A percentile compares a stretch with the other conserved stretches of the same genome.
Evolutionary conservation across 2,888 invertebrate species (phyloP).

Genomic region (Chelonus formosanus): DNA sequence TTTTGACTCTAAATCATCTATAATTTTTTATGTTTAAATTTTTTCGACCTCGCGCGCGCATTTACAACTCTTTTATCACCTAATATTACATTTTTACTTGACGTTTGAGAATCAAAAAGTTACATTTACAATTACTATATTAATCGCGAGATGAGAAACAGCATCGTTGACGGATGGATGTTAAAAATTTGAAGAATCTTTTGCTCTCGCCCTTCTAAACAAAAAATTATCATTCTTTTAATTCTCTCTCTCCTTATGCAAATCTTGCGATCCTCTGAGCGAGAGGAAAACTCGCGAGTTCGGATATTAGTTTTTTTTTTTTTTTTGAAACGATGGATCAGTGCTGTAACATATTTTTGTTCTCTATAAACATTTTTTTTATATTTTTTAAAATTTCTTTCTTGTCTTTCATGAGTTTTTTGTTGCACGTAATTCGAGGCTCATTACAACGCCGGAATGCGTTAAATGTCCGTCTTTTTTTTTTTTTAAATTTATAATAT

Average conservation of each 20-base stretch:
- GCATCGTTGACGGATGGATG: constrained; percentile 37
- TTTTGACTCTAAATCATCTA: neutral
- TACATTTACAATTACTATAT: constrained; percentile 25
- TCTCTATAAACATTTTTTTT: constrained; percentile 16
- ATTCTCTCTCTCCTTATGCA: constrained; percentile 25
- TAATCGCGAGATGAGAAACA: constrained; percentile 28
- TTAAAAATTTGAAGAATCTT: constrained; percentile 38
- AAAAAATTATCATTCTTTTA: constrained; percentile 26
- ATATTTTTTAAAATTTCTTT: neutral
- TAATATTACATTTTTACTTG: constrained; percentile 9
- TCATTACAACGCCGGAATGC: too few relatives aligned
- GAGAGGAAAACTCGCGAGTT: constrained; percentile 37
- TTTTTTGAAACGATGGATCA: constrained; percentile 4
- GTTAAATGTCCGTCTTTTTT: constrained; percentile 14
- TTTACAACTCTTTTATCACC: constrained; percentile 28
- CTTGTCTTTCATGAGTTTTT: constrained; percentile 6
- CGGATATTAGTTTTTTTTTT: constrained; percentile 29
- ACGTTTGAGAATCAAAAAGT: constrained; percentile 16
- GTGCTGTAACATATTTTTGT: neutral
- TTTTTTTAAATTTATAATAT: constrained; percentile 1
- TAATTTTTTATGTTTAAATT: neutral
- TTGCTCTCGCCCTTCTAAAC: constrained; percentile 23
- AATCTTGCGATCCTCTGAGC: constrained; percentile 32
- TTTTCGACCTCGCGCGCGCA: constrained; percentile 22
- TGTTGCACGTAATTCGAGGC: too few relatives aligned